phyloP scores from a whole-genome alignment of 2,113 vertebrate genomes.

The Cavia porcellus region DNA sequence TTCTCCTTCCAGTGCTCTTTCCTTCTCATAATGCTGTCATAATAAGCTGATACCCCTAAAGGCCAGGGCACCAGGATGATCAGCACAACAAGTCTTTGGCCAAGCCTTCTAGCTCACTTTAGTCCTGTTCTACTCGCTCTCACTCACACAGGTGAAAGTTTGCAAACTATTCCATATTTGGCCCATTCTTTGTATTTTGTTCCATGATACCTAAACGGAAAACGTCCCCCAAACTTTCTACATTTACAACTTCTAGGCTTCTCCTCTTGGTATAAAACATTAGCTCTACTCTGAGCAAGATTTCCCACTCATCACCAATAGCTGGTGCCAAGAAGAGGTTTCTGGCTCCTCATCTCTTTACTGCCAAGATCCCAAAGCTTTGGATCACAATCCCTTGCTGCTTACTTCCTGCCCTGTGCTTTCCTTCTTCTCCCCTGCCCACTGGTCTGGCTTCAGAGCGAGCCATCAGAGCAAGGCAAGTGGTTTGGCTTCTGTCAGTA shows the following conservation, averaged over 20 bases:
- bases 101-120: not conserved
- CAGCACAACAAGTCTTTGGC: not conserved
- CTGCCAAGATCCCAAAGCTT: not conserved
- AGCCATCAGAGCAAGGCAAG: not conserved
- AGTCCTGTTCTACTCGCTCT: not conserved
- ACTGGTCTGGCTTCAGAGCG: not conserved
- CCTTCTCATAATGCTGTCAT: not conserved
- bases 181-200: not conserved
- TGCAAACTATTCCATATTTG: not conserved
- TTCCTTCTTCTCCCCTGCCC: not conserved
- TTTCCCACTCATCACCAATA: not conserved
- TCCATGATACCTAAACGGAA: not conserved
- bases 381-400: accelerated
- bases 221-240: not conserved
- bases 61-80: not conserved
- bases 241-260: not conserved
- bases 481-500: not conserved
- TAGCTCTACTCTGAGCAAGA: not conserved
- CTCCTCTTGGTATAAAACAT: not conserved
- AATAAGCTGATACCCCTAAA: not conserved
- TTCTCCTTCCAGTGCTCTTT: not conserved
- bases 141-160: not conserved
- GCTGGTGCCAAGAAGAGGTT: not conserved
- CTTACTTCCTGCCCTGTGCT: not conserved
- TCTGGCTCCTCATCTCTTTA: not conserved